Base-by-base conservation (phyloP, 2,113 vertebrate genomes). In the Herpetotheres cachinnans region DNA sequence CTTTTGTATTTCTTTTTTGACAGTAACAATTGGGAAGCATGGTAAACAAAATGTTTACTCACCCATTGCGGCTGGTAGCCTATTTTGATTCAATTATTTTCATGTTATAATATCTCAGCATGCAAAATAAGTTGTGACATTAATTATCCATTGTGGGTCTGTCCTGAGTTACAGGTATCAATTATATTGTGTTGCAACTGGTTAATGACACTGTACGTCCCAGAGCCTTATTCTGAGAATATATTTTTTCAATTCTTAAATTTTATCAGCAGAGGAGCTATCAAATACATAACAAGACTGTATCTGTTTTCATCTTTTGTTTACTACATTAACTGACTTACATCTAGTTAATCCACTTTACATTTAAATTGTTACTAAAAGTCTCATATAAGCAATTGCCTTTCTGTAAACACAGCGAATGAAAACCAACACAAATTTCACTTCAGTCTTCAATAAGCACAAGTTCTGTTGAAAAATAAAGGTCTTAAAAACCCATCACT, bases 41-140 rank as follows among this genome's bases (percentile, higher is more conserved):
- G 2, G 95, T 97, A 96, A 97, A 97, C 93, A 96, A 97, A 97
- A 91, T 82, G 93, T 97, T 98, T 97, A 81, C 89, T 97, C 85
- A 36, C 2, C 0, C 25, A 6, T 50, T 67, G 78, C 9, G 13
- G 58, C 86, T 95, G 83, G 76, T 82, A 71, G 40, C 34, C 11
- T 32, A 22, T 77, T 97, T 95, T 89, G 74, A 96, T 86, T 87
- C 86, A 42, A 84, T 90, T 96, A 88, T 61, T 93, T 98, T 97
- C 79, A 40, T 74, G 40, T 82, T 82, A 66, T 44, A 79, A n/a
- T 80, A 95, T 83, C 38, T 74, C 84, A 65, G 71, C 78, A 61
- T 90, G 58, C 40, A 90, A 89, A 96, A 86, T 86, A 76, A 97
- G 92, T 42, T 40, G 30, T 65, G 65, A 36, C 32, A 25, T 89